Percentiles rank a stretch among this genome's conserved stretches.
Evolutionary conservation across 2,888 invertebrate species (phyloP).

Genomic region (Diplazon laetatorius): DNA sequence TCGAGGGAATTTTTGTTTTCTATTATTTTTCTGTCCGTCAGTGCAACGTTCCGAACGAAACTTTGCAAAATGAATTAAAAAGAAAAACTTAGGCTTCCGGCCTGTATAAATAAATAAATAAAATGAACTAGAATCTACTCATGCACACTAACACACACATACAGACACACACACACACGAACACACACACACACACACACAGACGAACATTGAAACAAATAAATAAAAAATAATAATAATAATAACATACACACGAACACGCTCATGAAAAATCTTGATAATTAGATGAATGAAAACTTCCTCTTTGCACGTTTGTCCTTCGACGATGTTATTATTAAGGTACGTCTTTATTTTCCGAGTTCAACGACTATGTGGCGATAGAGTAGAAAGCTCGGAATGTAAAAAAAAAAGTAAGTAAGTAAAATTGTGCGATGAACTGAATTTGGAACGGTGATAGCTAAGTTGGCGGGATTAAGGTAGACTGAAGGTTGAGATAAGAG

Average conservation of each 20-base stretch:
- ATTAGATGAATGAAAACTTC: slow-evolving; percentile 58
- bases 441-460: slow-evolving; percentile 43
- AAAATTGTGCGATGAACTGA: slow-evolving; percentile 38
- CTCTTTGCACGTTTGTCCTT: slow-evolving; percentile 65
- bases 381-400: slow-evolving; percentile 43
- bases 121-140: slow-evolving; percentile 8
- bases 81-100: slow-evolving; percentile 36
- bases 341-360: slow-evolving; percentile 59
- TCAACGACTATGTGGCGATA: slow-evolving; percentile 56
- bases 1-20: slow-evolving; percentile 21
- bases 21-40: slow-evolving; percentile 31
- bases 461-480: slow-evolving; percentile 36
- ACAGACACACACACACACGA: slow-evolving; percentile 37
- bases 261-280: slow-evolving; percentile 55
- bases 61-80: slow-evolving; percentile 6
- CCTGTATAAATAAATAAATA: slow-evolving; percentile 45
- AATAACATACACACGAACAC: too few relatives aligned
- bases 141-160: slow-evolving; percentile 15
- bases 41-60: slow-evolving; percentile 48
- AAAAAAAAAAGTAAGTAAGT: slow-evolving; percentile 10
- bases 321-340: slow-evolving; percentile 64
- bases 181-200: slow-evolving; percentile 34
- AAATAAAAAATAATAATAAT: too few relatives aligned
- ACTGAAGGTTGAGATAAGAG: too few relatives aligned
- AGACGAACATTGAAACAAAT: too few relatives aligned